phyloP scores from a whole-genome alignment of 2,113 vertebrate genomes.

The Chascanopsetta lugubris region DNA sequence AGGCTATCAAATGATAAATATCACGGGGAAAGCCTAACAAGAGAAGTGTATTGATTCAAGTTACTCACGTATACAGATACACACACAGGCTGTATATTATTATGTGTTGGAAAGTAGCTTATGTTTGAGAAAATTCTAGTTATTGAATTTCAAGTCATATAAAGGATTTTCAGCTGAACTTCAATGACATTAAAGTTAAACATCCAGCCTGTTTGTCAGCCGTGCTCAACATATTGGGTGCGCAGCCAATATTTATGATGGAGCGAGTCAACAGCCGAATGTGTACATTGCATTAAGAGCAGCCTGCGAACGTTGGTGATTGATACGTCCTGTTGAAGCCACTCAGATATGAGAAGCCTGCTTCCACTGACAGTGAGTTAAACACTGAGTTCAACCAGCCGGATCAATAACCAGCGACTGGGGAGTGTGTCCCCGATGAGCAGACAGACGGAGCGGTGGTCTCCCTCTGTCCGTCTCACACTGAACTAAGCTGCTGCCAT shows the following conservation, averaged over 20 bases:
- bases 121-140: too few relatives aligned
- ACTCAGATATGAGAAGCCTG: conserved; percentile 9
- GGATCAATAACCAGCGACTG: conserved; percentile 55
- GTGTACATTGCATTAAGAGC: conserved; percentile 7
- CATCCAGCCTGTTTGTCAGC: background rate
- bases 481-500: conserved; percentile 30
- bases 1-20: too few relatives aligned
- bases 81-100: too few relatives aligned
- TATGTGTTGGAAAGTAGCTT: too few relatives aligned
- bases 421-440: conserved; percentile 36
- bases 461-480: conserved; percentile 9
- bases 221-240: background rate
- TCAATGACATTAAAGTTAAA: too few relatives aligned
- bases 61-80: too few relatives aligned
- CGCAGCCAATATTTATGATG: background rate
- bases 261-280: background rate
- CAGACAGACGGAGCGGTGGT: background rate
- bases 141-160: too few relatives aligned
- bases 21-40: too few relatives aligned
- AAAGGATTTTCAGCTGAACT: too few relatives aligned
- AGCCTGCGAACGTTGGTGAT: conserved; percentile 16
- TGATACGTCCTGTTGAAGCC: conserved; percentile 28
- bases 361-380: conserved; percentile 41
- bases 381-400: conserved; percentile 22
- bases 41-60: too few relatives aligned